These are phyloP conservation scores for Rhodeus uyekii DNA, from an alignment of 2,797 vertebrate genomes.

Conservation along the genomic window DNA sequence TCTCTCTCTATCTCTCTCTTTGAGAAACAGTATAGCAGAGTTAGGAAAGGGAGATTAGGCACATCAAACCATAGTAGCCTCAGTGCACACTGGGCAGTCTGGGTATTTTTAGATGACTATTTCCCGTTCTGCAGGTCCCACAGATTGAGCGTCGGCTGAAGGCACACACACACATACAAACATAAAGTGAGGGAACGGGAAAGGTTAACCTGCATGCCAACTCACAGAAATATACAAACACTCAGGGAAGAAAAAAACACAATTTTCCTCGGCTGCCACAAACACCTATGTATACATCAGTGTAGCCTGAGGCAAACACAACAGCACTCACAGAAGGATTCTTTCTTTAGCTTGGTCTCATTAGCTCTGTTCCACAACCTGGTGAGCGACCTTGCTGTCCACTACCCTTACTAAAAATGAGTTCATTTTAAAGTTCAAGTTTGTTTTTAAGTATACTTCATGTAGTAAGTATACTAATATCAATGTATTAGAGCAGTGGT, in stretches of 20 bases:
- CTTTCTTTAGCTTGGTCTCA: constrained; percentile 24
- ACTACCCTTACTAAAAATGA: too few relatives aligned
- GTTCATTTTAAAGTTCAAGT: too few relatives aligned
- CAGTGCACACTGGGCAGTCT: constrained; percentile 51
- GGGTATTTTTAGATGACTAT: constrained; percentile 59
- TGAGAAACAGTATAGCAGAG: constrained; percentile 40
- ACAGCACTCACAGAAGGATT: constrained; percentile 6
- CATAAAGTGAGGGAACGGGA: constrained; percentile 14
- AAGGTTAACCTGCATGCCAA: constrained; percentile 45
- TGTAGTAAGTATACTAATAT: too few relatives aligned
- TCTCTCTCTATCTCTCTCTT: constrained; percentile 40
- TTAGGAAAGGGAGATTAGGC: constrained; percentile 55
- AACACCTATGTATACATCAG: constrained; percentile 28
- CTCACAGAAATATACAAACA: constrained; percentile 41
- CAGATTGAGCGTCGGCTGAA: constrained; percentile 27
- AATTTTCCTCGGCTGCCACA: neutral
- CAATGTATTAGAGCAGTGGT: too few relatives aligned
- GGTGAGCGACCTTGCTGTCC: neutral
- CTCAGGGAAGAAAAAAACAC: neutral
- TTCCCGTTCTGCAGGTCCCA: constrained; percentile 47
- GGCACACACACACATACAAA: constrained; percentile 14
- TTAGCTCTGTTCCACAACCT: constrained; percentile 6
- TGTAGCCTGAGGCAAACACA: constrained; percentile 34
- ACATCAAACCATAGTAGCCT: constrained; percentile 53
- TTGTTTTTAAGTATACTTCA: too few relatives aligned